A percentile compares a stretch with the other conserved stretches of the same genome.
phyloP scores from a whole-genome alignment of 2,888 invertebrate species.

The Scrobipalpa atriplicella region DNA sequence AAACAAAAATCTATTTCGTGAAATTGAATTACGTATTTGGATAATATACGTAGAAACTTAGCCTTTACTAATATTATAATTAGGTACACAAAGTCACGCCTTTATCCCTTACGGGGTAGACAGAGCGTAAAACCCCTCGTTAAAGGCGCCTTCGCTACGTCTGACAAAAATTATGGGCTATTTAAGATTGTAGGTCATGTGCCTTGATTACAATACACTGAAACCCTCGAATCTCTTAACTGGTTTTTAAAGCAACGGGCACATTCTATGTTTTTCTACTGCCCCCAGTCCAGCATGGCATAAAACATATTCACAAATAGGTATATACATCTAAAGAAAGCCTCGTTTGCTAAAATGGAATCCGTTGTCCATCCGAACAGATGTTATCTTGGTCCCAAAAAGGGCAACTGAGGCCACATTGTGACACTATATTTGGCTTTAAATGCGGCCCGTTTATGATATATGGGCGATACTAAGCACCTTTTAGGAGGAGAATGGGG shows the following conservation, averaged over 20 bases:
- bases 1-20: background rate
- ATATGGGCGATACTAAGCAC: conserved; percentile 34
- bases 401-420: conserved; percentile 2
- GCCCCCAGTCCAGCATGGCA: background rate
- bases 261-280: too few species aligned
- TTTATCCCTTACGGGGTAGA: background rate
- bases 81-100: background rate
- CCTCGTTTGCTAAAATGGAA: background rate
- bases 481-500: conserved; percentile 33
- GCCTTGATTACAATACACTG: background rate
- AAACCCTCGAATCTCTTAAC: background rate
- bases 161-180: background rate
- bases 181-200: background rate
- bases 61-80: too few species aligned
- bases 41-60: too few species aligned
- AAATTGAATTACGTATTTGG: too few species aligned
- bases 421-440: conserved; percentile 28
- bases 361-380: background rate
- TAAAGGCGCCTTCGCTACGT: too few species aligned
- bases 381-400: conserved; percentile 6
- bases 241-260: too few species aligned
- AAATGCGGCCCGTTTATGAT: conserved; percentile 31
- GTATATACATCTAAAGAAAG: background rate
- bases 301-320: background rate
- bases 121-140: too few species aligned